These are phyloP conservation scores for Aromia moschata DNA, from an alignment of 2,888 invertebrate species.

Conservation along the genomic window DNA sequence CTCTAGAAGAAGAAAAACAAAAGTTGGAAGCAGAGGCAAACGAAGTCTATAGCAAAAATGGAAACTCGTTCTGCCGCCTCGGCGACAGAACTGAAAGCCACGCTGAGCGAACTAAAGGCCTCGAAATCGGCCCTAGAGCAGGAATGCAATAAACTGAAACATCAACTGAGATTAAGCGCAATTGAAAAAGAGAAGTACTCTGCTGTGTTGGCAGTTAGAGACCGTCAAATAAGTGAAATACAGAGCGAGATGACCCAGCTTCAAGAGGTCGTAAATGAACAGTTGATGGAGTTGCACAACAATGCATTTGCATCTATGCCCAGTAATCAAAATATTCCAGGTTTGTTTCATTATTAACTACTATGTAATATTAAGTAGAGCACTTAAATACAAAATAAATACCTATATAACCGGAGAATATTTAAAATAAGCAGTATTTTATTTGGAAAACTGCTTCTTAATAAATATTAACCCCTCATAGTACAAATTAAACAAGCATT, in stretches of 20 bases:
- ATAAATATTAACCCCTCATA: no score
- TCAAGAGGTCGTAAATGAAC: slow-evolving; percentile 59
- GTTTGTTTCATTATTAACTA: slow-evolving; percentile 6
- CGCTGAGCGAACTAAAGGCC: slow-evolving; percentile 53
- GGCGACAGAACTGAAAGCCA: slow-evolving; percentile 48
- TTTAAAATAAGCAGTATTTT: no score
- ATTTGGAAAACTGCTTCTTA: no score
- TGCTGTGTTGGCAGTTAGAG: slow-evolving; percentile 57
- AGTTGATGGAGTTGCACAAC: slow-evolving; percentile 50
- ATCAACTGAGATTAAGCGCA: slow-evolving; percentile 54
- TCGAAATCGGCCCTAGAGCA: slow-evolving; percentile 52
- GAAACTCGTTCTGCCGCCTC: slow-evolving; percentile 43
- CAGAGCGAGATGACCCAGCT: slow-evolving; percentile 58
- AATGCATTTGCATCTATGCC: slow-evolving; percentile 36
- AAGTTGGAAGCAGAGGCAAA: slow-evolving; percentile 39
- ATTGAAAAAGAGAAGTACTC: slow-evolving; percentile 60
- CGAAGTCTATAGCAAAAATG: slow-evolving; percentile 44
- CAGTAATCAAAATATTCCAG: slow-evolving; percentile 8
- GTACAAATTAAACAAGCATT: no score
- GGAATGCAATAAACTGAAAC: slow-evolving; percentile 51
- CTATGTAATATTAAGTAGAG: no score
- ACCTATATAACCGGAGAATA: no score
- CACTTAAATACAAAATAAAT: no score
- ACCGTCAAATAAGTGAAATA: slow-evolving; percentile 60
- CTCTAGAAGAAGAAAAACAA: slow-evolving; percentile 47